Evolutionary conservation across 2,797 vertebrate species (phyloP).

Genomic region (Mallotus villosus): DNA sequence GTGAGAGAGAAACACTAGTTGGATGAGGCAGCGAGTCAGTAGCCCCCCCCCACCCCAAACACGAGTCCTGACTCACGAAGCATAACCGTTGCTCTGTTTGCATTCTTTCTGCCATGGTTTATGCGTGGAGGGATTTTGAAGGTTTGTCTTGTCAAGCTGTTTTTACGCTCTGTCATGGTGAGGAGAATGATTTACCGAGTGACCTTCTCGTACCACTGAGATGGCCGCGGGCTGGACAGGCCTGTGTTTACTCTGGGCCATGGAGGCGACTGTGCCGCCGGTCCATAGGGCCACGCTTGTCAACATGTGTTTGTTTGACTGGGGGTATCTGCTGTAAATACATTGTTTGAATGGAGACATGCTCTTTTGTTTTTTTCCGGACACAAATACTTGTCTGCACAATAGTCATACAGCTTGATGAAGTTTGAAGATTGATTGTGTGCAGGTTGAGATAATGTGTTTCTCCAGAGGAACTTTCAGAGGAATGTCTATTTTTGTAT

Average conservation of each 20-base stretch:
- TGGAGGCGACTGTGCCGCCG: slow-evolving; percentile 54
- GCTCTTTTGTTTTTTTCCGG: slow-evolving; percentile 30
- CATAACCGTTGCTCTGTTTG: slow-evolving; percentile 58
- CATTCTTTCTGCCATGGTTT: slow-evolving; percentile 67
- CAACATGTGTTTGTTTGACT: slow-evolving; percentile 53
- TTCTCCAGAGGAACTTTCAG: slow-evolving; percentile 37
- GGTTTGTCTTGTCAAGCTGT: slow-evolving; percentile 46
- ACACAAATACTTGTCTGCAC: slow-evolving; percentile 34
- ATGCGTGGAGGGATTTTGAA: slow-evolving; percentile 47
- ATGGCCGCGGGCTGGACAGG: slow-evolving; percentile 52
- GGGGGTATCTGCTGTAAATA: slow-evolving; percentile 39
- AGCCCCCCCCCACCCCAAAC: slow-evolving; percentile 35
- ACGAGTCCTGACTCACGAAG: slow-evolving; percentile 40
- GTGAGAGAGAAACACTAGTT: slow-evolving; percentile 20
- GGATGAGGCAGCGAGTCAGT: slow-evolving; percentile 16
- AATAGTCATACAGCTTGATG: slow-evolving; percentile 19
- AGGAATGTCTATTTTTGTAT: slow-evolving; percentile 41
- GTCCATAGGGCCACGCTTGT: slow-evolving; percentile 49
- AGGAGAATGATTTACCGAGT: slow-evolving; percentile 41
- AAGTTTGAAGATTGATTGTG: slow-evolving; percentile 54
- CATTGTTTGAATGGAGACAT: slow-evolving; percentile 38
- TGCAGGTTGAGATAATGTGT: slow-evolving; percentile 35
- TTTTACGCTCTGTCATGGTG: slow-evolving; percentile 42
- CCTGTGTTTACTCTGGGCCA: slow-evolving; percentile 60
- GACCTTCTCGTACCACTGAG: slow-evolving; percentile 49